Conservation (phyloP, 2,797 vertebrate species). For the Eupleurogrammus muticus region DNA sequence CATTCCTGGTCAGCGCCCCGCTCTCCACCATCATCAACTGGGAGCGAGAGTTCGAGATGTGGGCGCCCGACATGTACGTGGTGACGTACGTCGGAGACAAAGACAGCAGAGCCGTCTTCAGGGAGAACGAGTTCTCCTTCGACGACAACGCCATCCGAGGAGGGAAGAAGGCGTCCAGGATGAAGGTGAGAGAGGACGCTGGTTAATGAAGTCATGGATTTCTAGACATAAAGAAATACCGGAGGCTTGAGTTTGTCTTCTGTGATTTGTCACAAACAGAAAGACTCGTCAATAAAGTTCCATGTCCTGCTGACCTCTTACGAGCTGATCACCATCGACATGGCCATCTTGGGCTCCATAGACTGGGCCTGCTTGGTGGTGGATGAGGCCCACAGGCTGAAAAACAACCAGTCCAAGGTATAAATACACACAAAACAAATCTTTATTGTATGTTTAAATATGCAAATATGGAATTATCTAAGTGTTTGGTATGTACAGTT, state of each 20-base stretch:
- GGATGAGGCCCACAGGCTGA: conserved; percentile 96
- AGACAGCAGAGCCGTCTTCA: conserved; percentile 95
- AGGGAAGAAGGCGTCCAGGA: conserved; percentile 95
- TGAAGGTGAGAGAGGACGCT: conserved; percentile 87
- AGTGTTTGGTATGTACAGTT: no score
- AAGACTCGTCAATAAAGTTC: conserved; percentile 97
- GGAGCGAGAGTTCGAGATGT: conserved; percentile 98
- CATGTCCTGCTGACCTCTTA: conserved; percentile 96
- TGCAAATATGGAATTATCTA: no score
- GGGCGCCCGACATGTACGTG: conserved; percentile 98
- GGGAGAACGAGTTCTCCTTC: conserved; percentile 98
- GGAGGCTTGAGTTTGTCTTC: no score
- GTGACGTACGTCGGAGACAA: conserved; percentile 97
- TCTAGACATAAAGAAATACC: background rate
- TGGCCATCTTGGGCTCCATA: conserved; percentile 96
- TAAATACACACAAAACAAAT: background rate
- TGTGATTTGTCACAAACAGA: conserved; percentile 79
- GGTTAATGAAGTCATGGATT: background rate
- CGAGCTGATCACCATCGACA: conserved; percentile 97
- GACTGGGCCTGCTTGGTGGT: conserved; percentile 98
- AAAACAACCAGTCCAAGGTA: conserved; percentile 99
- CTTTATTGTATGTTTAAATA: no score
- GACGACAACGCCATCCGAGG: conserved; percentile 98
- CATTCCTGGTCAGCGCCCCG: conserved; percentile 96
- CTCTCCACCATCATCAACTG: conserved; percentile 99